Evolutionary conservation across 2,888 invertebrate genomes (phyloP).

Genomic region (Eupithecia dodoneata): DNA sequence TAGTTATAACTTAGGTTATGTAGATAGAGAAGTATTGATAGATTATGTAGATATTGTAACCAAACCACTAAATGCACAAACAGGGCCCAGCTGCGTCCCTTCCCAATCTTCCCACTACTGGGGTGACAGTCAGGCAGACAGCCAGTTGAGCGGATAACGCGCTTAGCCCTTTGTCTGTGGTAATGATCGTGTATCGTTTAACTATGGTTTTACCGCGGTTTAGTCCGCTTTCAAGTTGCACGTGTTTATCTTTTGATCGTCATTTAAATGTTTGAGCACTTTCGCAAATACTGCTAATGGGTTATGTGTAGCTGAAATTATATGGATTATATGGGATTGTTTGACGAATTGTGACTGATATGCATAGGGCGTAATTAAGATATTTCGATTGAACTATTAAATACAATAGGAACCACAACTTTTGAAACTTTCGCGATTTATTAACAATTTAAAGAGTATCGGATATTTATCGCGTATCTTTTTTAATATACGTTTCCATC

Average conservation of each 20-base stretch:
- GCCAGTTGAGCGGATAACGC: constrained; percentile 46
- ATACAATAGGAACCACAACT: too few relatives aligned
- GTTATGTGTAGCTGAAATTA: background rate
- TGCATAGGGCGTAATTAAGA: too few relatives aligned
- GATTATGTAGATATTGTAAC: background rate
- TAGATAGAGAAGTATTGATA: too few relatives aligned
- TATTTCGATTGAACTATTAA: too few relatives aligned
- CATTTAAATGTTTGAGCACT: constrained; percentile 23
- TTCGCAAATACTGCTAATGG: background rate
- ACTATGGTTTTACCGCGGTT: constrained; percentile 22
- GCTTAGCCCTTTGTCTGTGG: constrained; percentile 44
- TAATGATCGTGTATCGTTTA: constrained; percentile 41
- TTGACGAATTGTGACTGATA: background rate
- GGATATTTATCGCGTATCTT: too few relatives aligned
- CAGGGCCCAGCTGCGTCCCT: background rate
- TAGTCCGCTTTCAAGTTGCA: constrained; percentile 40
- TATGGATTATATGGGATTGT: background rate
- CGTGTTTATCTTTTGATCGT: constrained; percentile 33
- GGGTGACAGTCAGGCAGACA: constrained; percentile 38
- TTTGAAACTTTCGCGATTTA: too few relatives aligned
- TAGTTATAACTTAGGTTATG: too few relatives aligned
- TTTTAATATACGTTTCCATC: too few relatives aligned
- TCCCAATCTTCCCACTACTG: background rate
- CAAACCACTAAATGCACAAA: constrained; percentile 13
- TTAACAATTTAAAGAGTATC: too few relatives aligned